phyloP scores from a whole-genome alignment of 2,888 invertebrate genomes.

The Hydrotaea cyrtoneurina region DNA sequence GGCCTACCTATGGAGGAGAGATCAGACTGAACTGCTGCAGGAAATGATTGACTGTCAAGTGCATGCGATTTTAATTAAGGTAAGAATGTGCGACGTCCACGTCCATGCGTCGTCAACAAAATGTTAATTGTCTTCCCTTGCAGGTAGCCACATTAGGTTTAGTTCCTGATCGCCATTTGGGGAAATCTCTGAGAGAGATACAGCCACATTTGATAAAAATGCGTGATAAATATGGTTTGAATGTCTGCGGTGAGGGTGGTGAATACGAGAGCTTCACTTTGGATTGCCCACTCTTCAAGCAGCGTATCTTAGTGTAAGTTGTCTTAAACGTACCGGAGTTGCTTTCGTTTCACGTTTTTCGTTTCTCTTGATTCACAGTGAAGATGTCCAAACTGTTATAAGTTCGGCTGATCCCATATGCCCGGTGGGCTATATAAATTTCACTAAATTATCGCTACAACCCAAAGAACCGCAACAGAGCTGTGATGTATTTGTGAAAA shows the following conservation, averaged over 20 bases:
- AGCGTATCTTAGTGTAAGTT: conserved; percentile 93
- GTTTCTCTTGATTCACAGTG: conserved; percentile 82
- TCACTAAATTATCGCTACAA: conserved; percentile 91
- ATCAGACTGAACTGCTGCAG: conserved; percentile 95
- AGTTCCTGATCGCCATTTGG: conserved; percentile 92
- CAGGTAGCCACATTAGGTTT: conserved; percentile 92
- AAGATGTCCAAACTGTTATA: conserved; percentile 91
- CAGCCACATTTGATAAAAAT: conserved; percentile 93
- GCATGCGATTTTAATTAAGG: conserved; percentile 98
- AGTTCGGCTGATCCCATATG: conserved; percentile 96
- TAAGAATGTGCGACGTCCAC: conserved; percentile 79
- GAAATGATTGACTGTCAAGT: conserved; percentile 98
- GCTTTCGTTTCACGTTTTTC: neutral
- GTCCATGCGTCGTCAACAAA: too few species aligned
- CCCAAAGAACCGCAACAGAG: conserved; percentile 81
- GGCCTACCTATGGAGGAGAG: conserved; percentile 97
- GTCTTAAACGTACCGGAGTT: neutral
- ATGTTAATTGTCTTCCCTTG: conserved; percentile 69
- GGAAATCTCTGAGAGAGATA: conserved; percentile 91
- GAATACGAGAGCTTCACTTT: conserved; percentile 99
- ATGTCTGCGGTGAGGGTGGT: conserved; percentile 99
- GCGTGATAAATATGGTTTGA: conserved; percentile 96
- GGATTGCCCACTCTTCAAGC: conserved; percentile 97
- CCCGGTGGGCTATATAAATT: conserved; percentile 95
- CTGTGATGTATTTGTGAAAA: conserved; percentile 82